Evolutionary conservation across 2,888 invertebrate species (phyloP).

Genomic region (Ormyrus labotus): DNA sequence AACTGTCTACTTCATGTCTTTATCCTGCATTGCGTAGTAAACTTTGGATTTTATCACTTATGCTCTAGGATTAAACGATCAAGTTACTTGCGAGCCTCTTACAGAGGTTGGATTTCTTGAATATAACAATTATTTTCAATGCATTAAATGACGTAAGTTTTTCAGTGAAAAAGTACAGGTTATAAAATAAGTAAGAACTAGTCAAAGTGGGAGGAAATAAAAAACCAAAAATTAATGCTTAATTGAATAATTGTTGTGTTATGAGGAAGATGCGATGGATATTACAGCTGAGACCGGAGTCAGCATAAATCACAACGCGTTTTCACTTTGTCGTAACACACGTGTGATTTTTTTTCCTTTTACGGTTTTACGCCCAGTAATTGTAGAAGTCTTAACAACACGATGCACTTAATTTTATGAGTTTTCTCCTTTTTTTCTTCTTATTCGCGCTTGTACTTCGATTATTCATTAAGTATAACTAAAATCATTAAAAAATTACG

Average conservation of each 20-base stretch:
- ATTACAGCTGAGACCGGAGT: not conserved
- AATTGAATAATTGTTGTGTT: not conserved
- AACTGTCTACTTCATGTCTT: constrained; percentile 17
- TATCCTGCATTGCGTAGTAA: not conserved
- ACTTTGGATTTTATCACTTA: constrained; percentile 11
- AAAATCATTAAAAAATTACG: too few relatives aligned
- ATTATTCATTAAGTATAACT: not conserved
- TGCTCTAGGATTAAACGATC: not conserved
- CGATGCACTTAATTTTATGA: not conserved
- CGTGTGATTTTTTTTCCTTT: constrained; percentile 16
- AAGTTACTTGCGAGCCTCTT: constrained; percentile 3
- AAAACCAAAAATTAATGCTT: too few relatives aligned
- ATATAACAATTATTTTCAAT: not conserved
- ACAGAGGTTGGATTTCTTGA: not conserved
- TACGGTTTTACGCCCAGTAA: not conserved
- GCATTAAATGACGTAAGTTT: not conserved
- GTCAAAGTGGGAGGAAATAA: too few relatives aligned
- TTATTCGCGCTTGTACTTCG: not conserved
- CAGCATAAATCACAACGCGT: constrained; percentile 25
- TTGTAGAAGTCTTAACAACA: not conserved
- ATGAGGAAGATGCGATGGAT: constrained; percentile 3
- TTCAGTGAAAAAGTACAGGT: not conserved
- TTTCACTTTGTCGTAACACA: constrained; percentile 30
- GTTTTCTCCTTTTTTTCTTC: constrained; percentile 1
- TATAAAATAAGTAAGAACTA: too few relatives aligned